Conservation (phyloP, 2,113 vertebrate species). For the Silurus glanis region DNA sequence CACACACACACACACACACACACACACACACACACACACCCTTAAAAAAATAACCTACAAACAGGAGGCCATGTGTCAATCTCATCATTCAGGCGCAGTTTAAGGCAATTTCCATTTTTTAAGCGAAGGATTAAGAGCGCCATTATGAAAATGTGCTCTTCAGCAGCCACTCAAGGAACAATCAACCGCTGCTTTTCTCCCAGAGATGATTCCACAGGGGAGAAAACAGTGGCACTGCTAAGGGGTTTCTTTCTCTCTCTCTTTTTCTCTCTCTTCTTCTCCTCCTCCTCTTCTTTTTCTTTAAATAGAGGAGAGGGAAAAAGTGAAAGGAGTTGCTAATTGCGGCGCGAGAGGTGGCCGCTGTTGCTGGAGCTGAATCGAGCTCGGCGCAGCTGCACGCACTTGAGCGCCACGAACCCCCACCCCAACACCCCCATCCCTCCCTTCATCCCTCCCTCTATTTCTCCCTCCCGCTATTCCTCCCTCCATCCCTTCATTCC, state of each 20-base stretch:
- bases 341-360: conserved; percentile 81
- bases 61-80: conserved; percentile 36
- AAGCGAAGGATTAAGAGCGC: conserved; percentile 41
- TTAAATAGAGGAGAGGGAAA: conserved; percentile 69
- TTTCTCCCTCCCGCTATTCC: not conserved
- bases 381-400: conserved; percentile 95
- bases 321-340: conserved; percentile 94
- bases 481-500: too few species aligned
- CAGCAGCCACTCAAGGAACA: conserved; percentile 67
- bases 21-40: not conserved
- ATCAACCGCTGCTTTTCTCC: conserved; percentile 61
- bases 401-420: conserved; percentile 95
- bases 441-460: not conserved
- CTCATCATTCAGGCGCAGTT: conserved; percentile 26
- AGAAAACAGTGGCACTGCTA: conserved; percentile 75
- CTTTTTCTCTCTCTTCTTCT: not conserved
- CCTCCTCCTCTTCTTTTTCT: conserved; percentile 59
- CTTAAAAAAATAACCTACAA: not conserved
- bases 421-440: conserved; percentile 69
- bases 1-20: not conserved
- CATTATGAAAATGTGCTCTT: conserved; percentile 53
- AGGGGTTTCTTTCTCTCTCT: not conserved
- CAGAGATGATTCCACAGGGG: conserved; percentile 70
- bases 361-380: conserved; percentile 82
- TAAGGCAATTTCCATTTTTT: conserved; percentile 44